Evolutionary conservation across 2,797 vertebrate species (phyloP).

Genomic region (Eulemur rubriventer): DNA sequence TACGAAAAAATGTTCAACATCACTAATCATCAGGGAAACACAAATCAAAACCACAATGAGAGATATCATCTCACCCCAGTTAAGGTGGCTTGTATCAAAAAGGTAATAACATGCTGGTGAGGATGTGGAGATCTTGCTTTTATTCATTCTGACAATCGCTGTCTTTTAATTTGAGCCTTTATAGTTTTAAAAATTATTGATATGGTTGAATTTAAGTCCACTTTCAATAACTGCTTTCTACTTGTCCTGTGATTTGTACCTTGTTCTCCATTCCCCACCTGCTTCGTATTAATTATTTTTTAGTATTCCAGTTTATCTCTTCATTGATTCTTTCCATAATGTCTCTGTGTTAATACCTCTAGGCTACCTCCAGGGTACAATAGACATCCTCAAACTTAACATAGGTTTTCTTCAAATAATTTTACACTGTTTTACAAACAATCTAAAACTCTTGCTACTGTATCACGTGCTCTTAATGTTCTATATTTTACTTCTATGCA

Average conservation of each 20-base stretch:
- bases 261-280: not conserved
- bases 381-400: not conserved
- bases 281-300: not conserved
- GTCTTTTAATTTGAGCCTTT: not conserved
- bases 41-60: not conserved
- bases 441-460: not conserved
- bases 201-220: not conserved
- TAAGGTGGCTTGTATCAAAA: not conserved
- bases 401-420: not conserved
- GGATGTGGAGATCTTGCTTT: not conserved
- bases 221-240: not conserved
- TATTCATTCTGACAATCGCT: not conserved
- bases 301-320: not conserved
- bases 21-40: not conserved
- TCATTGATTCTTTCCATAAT: not conserved
- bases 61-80: not conserved
- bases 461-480: not conserved
- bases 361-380: not conserved
- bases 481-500: not conserved
- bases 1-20: not conserved
- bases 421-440: not conserved
- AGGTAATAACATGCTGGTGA: not conserved
- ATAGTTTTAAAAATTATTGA: not conserved
- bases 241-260: not conserved
- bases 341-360: not conserved